Base-by-base conservation (phyloP, 2,888 invertebrate genomes). In the Cantharis rufa region DNA sequence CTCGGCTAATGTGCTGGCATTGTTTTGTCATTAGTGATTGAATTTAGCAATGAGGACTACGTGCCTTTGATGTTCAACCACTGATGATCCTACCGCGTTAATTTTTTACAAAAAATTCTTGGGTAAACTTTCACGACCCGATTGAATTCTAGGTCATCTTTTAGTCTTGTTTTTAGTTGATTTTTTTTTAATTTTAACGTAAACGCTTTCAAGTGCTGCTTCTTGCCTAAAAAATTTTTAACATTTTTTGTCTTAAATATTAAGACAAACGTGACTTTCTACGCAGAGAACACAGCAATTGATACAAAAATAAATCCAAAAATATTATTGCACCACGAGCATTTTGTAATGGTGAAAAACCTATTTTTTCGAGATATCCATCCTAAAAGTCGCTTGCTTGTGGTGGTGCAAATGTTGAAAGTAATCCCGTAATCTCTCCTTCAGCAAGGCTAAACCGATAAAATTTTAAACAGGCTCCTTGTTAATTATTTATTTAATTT, bases 1-100 rank as follows among this genome's bases (percentile, higher is more conserved):
- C 79, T 18, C 69, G 79, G 78, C 80, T 83, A 83, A 84, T 84
- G 83, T 84, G 75, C 75, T 70, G 27, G 82, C 83, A 83, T 82
- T 83, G 82, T 82, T 82, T 81, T 80, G 76, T 80, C 78, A 83
- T 82, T 83, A 82, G 79, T 64, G 78, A 74, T 73, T 79, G 77
- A 76, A 79, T 77, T 77, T 78, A 81, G 81, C 82, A 81, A 80
- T 81, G 81, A 78, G 75, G 78, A 78, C 70, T 62, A 80, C 82
- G 80, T 80, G 78, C 78, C 77, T 78, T 78, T 76, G 66, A 77
- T 79, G 77, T 13, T 48, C 48, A 48, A n/a, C 48, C 48, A 48
- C 48, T 48, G 48, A n/a, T 48, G 48, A 48, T 48, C 48, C n/a
- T 48, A n/a, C 5, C n/a, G n/a, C n/a, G n/a, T n/a, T n/a, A 5